phyloP scores from a whole-genome alignment of 2,888 invertebrate genomes.

The Scotopteryx bipunctaria region DNA sequence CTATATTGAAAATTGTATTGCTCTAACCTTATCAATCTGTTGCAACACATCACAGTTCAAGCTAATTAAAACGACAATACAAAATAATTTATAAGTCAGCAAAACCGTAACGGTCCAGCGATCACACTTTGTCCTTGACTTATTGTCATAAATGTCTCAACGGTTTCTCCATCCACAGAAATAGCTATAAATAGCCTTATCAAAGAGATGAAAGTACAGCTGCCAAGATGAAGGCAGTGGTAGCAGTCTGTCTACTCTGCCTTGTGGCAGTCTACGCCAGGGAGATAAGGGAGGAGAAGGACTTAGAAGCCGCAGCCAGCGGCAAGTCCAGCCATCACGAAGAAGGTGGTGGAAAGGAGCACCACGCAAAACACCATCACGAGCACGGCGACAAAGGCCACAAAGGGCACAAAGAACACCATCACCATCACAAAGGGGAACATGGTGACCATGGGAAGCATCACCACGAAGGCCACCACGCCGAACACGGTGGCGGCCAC shows the following conservation, averaged over 20 bases:
- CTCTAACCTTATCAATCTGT: conserved; percentile 1
- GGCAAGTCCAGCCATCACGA: conserved; percentile 66
- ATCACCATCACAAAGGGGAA: conserved; percentile 75
- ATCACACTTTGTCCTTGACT: conserved; percentile 63
- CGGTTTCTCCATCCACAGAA: conserved; percentile 67
- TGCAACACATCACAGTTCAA: conserved; percentile 17
- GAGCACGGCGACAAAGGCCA: conserved; percentile 72
- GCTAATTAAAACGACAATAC: conserved; percentile 43
- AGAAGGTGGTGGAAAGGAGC: conserved; percentile 72
- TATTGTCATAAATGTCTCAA: conserved; percentile 65
- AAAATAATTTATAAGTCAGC: conserved; percentile 48
- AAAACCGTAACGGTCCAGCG: conserved; percentile 66
- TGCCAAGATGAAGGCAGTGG: conserved; percentile 70
- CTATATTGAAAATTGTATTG: too few species aligned
- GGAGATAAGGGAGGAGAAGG: conserved; percentile 66
- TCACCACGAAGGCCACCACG: conserved; percentile 71
- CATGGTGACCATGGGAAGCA: conserved; percentile 74
- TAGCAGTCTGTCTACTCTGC: conserved; percentile 67
- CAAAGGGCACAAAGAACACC: conserved; percentile 77
- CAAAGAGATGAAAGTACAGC: conserved; percentile 51
- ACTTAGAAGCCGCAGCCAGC: conserved; percentile 72
- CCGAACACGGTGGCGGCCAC: conserved; percentile 72
- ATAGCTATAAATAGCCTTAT: conserved; percentile 71
- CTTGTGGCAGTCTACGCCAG: conserved; percentile 69
- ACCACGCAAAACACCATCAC: conserved; percentile 72